Conservation (phyloP, 1,140 invertebrate species). For the Protaetia brevitarsis region DNA sequence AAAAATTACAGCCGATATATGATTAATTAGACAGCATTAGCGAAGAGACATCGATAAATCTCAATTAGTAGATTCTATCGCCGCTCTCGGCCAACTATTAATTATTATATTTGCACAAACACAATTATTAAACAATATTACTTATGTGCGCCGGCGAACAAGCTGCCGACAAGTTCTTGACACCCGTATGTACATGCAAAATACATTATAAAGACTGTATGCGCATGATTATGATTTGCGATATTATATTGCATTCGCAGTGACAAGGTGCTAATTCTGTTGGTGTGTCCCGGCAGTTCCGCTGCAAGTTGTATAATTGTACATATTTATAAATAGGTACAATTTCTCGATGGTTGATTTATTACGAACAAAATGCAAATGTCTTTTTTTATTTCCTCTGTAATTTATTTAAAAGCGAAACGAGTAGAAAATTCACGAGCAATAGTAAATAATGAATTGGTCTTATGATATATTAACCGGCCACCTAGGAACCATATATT, state of each 20-base stretch:
- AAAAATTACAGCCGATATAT: neutral
- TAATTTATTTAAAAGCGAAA: neutral
- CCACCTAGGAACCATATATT: slow-evolving; percentile 7
- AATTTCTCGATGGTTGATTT: slow-evolving; percentile 1
- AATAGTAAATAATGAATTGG: neutral
- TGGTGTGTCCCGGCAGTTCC: no score
- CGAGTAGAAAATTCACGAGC: no score
- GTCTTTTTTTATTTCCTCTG: neutral
- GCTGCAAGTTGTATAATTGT: slow-evolving; percentile 2
- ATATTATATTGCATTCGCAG: no score
- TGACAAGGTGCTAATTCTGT: no score
- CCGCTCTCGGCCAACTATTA: neutral
- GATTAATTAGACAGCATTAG: neutral
- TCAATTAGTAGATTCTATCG: slow-evolving; percentile 10
- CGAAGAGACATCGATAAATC: neutral
- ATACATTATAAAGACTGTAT: no score
- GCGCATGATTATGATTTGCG: no score
- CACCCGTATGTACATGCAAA: neutral
- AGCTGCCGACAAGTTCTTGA: neutral
- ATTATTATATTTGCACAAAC: slow-evolving; percentile 18
- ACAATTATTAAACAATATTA: slow-evolving; percentile 16
- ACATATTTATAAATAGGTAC: neutral
- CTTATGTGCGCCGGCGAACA: neutral
- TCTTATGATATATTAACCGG: slow-evolving; percentile 5
- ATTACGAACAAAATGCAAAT: slow-evolving; percentile 13